Conservation (phyloP, 2,113 vertebrate species). For the Microtus pennsylvanicus region DNA sequence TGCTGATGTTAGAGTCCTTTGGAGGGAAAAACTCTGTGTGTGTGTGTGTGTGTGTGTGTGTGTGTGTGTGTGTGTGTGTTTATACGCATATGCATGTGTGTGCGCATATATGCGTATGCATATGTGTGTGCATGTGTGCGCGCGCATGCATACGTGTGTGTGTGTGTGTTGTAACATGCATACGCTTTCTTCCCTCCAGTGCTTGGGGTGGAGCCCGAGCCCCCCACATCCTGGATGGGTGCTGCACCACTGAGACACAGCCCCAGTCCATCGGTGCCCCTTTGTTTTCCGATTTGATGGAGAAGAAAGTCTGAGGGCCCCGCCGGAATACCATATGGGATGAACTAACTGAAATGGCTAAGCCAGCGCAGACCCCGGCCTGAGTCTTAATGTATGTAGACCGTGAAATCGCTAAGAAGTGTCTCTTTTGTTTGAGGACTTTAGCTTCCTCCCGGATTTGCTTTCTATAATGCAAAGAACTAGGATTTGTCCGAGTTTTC, state of each 20-base stretch:
- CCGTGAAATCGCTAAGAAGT: not conserved
- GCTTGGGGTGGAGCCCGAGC: not conserved
- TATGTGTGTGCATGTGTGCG: no score
- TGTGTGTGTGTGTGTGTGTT: not conserved
- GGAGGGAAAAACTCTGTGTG: not conserved
- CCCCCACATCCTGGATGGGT: not conserved
- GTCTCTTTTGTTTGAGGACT: not conserved
- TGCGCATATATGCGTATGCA: not conserved
- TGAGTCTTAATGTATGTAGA: not conserved
- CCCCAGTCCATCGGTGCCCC: not conserved
- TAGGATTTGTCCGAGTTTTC: not conserved
- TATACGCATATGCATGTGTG: not conserved
- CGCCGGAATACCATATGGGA: not conserved
- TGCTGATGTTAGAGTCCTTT: slow-evolving; percentile 4
- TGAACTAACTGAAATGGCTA: not conserved
- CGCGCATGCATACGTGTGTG: not conserved
- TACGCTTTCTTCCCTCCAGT: not conserved
- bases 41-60: not conserved
- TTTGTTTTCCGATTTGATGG: slow-evolving; percentile 18
- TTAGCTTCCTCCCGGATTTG: not conserved
- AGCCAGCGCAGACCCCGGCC: not conserved
- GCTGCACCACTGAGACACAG: not conserved
- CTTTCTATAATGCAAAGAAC: not conserved
- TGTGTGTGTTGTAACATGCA: not conserved
- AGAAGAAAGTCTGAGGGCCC: not conserved